Evolutionary conservation across 2,113 vertebrate genomes (phyloP), one percentile per base, ranked within the genome.

Genomic region (Gila orcuttii): DNA sequence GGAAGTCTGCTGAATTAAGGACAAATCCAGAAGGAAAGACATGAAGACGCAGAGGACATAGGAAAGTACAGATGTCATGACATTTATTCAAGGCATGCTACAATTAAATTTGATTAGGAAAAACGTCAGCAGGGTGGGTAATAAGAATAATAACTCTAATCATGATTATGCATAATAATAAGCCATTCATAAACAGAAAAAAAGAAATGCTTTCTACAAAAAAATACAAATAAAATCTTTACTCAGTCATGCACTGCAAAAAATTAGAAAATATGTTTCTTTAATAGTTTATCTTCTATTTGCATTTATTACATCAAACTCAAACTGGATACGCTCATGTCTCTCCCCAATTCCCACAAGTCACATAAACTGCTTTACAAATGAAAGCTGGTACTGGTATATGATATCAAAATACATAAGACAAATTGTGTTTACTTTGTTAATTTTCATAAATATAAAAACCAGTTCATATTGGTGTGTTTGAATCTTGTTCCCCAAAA

Each of bases 21-120:
- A 92, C 23, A 84, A 91, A 91, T 83, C 77, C 85, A 87, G 90
- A 94, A 93, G 84, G 91, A 93, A 80, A 94, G 74, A 94, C 89
- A 95, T 84, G 91, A 95, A 91, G 94, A 96, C 92, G 93, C 93
- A 91, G 89, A 95, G 95, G 93, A 94, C 77, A 91, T 91, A 92
- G 87, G 90, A 92, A 91, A 93, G 91, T 93, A 94, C 89, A 95
- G 90, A 91, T 92, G 92, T 93, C 92, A 95, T 94, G 90, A 95
- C 92, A 94, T 96, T 97, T 96, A 96, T 97, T 96, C 92, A 94
- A 93, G 90, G 93, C 94, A 95, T 94, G 94, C 94, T 96, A 95
- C 93, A 95, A 92, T 93, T 93, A 92, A 89, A 96, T 78, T 93
- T 21, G 91, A 92, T 95, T 94, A 95, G 90, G 93, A 93, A 95